Evolutionary conservation across 2,797 vertebrate genomes (phyloP), one percentile per base, ranked within the genome.

Genomic region (Girardinus metallicus): DNA sequence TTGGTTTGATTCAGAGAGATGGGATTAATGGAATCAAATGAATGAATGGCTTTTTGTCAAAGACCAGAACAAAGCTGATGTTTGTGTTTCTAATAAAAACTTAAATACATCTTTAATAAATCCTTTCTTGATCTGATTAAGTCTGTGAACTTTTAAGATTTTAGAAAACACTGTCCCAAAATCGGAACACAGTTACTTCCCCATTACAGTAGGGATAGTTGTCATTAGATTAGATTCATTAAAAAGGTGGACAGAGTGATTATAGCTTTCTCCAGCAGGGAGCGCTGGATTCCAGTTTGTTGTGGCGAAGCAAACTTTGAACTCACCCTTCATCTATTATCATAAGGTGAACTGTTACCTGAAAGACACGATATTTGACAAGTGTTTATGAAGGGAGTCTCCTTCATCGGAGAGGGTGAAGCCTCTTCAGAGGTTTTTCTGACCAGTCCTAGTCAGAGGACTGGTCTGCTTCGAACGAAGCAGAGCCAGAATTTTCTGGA

Each of bases 21-120:
- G 4, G 71, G 34, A 60, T 71, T 72, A 44, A 47, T 31, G 34
- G 51, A 62, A 34, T 68, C 43, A 29, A 0, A 26, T 43, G 11
- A 71, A 71, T 44, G 12, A 44, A 71, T 26, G 23, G 26, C 12
- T 70, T 57, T 75, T 68, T 72, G 49, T 75, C 11, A 70, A 41
- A 47, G 13, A 12, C 36, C 15, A 16, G 12, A 73, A 41, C 4
- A 70, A 26, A 66, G 62, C 1, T 36, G 16, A 18, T 66, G 62
- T 36, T 66, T 43, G 21, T 26, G 23, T 68, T 68, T 68, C 4
- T 41, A 23, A 41, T 68, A 41, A 68, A 41, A 68, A 2, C 3
- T 18, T 23, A 0, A 66, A 39, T 36, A 70, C 41, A 43, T 41
- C 64, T 39, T 39, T 36, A 39, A 66, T 66, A 21, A 62, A 62